phyloP scores from a whole-genome alignment of 2,113 vertebrate genomes.

The Rostratula benghalensis region DNA sequence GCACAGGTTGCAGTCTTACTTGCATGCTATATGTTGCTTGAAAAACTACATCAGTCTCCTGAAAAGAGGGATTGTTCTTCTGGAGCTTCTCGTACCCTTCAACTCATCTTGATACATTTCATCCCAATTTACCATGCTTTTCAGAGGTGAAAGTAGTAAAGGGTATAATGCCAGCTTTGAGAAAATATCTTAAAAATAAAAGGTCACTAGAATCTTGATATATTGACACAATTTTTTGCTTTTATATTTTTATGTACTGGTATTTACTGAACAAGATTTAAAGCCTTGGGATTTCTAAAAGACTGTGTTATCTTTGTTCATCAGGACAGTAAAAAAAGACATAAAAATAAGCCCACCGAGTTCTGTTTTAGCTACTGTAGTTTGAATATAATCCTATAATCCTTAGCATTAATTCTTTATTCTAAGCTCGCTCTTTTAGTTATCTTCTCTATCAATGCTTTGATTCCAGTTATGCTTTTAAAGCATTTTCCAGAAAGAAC shows the following conservation, averaged over 20 bases:
- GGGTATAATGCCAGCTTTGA: not conserved
- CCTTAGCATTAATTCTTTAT: not conserved
- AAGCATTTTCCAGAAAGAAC: not conserved
- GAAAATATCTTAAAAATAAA: not conserved
- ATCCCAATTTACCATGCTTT: not conserved
- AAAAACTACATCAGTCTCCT: not conserved
- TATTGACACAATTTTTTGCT: not conserved
- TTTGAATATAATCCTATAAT: not conserved
- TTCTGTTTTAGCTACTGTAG: not conserved
- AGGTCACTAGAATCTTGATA: not conserved
- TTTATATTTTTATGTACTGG: not conserved
- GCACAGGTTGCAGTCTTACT: not conserved
- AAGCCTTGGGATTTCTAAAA: not conserved
- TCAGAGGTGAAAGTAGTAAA: not conserved
- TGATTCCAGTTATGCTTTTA: not conserved
- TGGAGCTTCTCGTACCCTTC: not conserved
- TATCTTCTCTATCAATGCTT: not conserved
- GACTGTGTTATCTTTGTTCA: not conserved
- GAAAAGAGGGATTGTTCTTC: not conserved
- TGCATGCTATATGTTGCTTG: not conserved
- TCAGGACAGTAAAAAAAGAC: not conserved
- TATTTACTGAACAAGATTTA: not conserved
- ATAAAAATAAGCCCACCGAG: not conserved
- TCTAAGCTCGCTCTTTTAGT: not conserved
- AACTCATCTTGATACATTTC: not conserved